Evolutionary conservation across 2,888 invertebrate species (phyloP).

Genomic region (Sisyra nigra): DNA sequence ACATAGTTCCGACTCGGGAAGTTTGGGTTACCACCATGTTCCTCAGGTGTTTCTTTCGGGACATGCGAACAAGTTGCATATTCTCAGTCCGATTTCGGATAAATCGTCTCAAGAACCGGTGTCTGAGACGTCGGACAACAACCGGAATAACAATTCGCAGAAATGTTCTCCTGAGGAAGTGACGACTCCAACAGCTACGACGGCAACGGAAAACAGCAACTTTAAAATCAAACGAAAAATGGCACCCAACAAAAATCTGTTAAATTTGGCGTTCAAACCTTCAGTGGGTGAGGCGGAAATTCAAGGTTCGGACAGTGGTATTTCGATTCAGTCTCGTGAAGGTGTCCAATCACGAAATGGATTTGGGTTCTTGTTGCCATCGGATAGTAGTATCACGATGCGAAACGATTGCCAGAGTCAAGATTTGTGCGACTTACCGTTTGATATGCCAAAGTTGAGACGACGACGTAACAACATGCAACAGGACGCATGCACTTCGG

Average conservation of each 20-base stretch:
- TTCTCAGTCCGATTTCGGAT: conserved; percentile 77
- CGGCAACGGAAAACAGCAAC: conserved; percentile 19
- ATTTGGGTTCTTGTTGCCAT: not conserved
- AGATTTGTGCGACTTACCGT: conserved; percentile 65
- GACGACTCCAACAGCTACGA: conserved; percentile 24
- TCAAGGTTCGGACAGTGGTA: conserved; percentile 77
- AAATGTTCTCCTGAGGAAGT: conserved; percentile 58
- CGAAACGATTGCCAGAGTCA: conserved; percentile 37
- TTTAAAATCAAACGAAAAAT: conserved; percentile 46
- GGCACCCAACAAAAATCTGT: conserved; percentile 61
- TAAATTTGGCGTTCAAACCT: conserved; percentile 43
- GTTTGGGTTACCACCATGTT: conserved; percentile 36
- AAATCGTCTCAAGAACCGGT: conserved; percentile 78
- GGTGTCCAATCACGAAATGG: conserved; percentile 23
- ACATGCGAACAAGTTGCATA: conserved; percentile 66
- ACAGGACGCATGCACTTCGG: conserved; percentile 51
- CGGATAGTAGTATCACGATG: conserved; percentile 23
- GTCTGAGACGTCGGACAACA: conserved; percentile 69
- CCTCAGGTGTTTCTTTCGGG: conserved; percentile 43
- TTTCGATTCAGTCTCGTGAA: conserved; percentile 70
- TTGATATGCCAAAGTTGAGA: conserved; percentile 78
- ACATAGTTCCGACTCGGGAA: conserved; percentile 68
- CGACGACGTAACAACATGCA: conserved; percentile 48
- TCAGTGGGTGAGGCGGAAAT: conserved; percentile 56
- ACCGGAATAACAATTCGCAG: conserved; percentile 61